Evolutionary conservation across 2,888 invertebrate species (phyloP), one percentile per base, ranked within the genome.

Genomic region (Bursaphelenchus okinawaensis): DNA sequence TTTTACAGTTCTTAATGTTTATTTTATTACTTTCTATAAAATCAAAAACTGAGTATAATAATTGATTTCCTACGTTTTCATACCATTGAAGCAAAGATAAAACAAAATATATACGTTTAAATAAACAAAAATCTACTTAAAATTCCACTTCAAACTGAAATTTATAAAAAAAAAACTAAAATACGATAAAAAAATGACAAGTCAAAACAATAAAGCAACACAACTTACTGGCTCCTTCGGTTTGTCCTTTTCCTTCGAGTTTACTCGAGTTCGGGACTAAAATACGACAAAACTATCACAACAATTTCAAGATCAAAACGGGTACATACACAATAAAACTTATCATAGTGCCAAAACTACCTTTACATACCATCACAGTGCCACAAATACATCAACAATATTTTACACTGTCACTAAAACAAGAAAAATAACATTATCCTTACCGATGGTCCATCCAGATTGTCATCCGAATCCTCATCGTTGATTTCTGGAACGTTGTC

Each of bases 391-490:
- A 40, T 40, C 40, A 40, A 40, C n/a, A n/a, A n/a, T n/a, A n/a
- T n/a, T n/a, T n/a, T n/a, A n/a, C n/a, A n/a, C 12, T 40, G 16
- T 16, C 40, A 40, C 2, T 40, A 40, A 4, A n/a, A 4, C n/a
- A 40, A 16, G 16, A 40, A 40, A 40, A 40, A 40, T 40, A n/a
- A n/a, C n/a, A n/a, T n/a, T n/a, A n/a, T n/a, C n/a, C 40, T 40
- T 6, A 40, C 40, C 40, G 40, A 40, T 16, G 40, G 40, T 1
- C 40, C 40, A 40, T 40, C 40, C 40, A 40, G n/a, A 27, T 59
- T 59, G 29, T 59, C 60, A 19, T 40, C n/a, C 60, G 51, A 50
- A n/a, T 62, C 62, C 28, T 62, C 62, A 3, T 62, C 62, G n/a
- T n/a, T n/a, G n/a, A n/a, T n/a, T n/a, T n/a, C n/a, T n/a, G n/a